Percentiles rank a stretch among this genome's conserved stretches.
Conservation (phyloP, 2,797 vertebrate genomes). For the Sternotherus odoratus region DNA sequence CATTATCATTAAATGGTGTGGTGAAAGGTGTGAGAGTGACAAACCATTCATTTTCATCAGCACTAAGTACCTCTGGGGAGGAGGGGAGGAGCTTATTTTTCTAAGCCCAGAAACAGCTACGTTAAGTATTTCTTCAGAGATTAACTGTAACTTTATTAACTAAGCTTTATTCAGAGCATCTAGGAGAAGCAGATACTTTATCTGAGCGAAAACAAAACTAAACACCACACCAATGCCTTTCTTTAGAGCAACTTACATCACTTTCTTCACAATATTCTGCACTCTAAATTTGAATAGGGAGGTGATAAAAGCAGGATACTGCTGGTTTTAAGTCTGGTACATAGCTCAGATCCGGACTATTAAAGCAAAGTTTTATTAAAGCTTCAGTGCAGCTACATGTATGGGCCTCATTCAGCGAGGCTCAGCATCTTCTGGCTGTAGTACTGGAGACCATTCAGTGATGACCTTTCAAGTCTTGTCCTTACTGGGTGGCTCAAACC, state of each 20-base stretch:
- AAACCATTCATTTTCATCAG: background rate
- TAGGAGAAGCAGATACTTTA: slow-evolving; percentile 41
- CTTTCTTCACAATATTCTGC: background rate
- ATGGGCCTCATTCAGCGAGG: background rate
- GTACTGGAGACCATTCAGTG: background rate
- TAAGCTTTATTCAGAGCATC: slow-evolving; percentile 29
- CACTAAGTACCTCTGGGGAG: background rate
- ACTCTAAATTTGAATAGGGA: background rate
- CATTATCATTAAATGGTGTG: background rate
- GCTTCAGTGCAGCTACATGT: background rate
- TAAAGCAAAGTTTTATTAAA: background rate
- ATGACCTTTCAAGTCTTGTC: background rate
- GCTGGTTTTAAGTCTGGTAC: background rate
- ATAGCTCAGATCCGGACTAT: background rate
- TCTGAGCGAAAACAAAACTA: slow-evolving; percentile 28
- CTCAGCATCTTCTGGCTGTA: background rate
- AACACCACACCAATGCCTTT: background rate
- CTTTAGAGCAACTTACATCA: background rate
- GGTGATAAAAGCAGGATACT: background rate
- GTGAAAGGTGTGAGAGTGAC: background rate
- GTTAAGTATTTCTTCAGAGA: slow-evolving; percentile 36
- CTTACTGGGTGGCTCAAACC: background rate
- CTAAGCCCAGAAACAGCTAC: background rate
- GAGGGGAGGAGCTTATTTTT: background rate
- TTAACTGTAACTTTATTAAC: slow-evolving; percentile 59